These are phyloP conservation scores for Candidula unifasciata DNA, from an alignment of 2,888 invertebrate species.

Conservation along the genomic window DNA sequence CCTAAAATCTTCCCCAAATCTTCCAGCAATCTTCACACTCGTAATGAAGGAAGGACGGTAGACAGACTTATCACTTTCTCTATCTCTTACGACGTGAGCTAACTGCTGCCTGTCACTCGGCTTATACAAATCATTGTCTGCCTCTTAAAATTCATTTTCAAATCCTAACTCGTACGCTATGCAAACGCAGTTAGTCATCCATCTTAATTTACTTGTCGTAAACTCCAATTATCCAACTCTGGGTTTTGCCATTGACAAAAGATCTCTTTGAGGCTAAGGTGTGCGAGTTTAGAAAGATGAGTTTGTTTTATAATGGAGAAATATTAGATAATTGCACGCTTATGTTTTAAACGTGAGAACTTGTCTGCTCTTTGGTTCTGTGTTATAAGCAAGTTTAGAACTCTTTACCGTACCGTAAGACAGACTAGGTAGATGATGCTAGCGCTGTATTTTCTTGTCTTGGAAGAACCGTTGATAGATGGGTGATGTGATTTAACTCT, in stretches of 20 bases:
- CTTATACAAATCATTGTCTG: constrained; percentile 10
- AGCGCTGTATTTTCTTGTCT: too few relatives aligned
- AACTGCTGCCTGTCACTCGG: neutral
- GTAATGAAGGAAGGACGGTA: neutral
- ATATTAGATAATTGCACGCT: too few relatives aligned
- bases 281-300: neutral
- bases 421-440: too few relatives aligned
- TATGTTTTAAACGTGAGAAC: too few relatives aligned
- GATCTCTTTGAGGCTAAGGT: neutral
- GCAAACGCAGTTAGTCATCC: neutral
- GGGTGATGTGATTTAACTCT: too few relatives aligned
- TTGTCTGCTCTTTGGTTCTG: too few relatives aligned
- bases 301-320: too few relatives aligned
- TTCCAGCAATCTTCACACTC: neutral
- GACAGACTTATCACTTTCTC: constrained; percentile 6
- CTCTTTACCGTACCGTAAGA: too few relatives aligned
- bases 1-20: neutral
- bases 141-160: neutral
- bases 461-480: too few relatives aligned
- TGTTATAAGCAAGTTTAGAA: too few relatives aligned
- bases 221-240: neutral
- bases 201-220: constrained; percentile 1
- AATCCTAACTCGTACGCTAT: too few relatives aligned
- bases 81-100: neutral
- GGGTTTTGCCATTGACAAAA: neutral